Conservation (phyloP, 1,140 invertebrate genomes). For the Caenorhabditis remanei region DNA sequence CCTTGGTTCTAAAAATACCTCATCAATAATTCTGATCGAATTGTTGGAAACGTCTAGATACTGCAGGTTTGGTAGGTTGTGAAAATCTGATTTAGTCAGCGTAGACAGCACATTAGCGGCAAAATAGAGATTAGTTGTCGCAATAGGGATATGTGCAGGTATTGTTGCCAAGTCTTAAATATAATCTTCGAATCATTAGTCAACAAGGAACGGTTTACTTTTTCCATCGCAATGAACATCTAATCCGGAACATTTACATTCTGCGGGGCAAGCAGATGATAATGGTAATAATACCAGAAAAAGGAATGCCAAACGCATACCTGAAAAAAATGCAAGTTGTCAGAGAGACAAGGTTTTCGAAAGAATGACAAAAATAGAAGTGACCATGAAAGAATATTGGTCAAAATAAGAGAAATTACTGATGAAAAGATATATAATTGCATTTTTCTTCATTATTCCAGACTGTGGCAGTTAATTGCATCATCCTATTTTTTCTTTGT, state of each 20-base stretch:
- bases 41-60: conserved; percentile 3
- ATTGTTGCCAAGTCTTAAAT: background rate
- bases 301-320: conserved; percentile 7
- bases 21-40: conserved; percentile 22
- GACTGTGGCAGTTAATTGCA: background rate
- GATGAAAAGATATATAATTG: conserved; percentile 3
- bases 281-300: background rate
- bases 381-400: background rate
- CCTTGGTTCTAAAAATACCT: background rate
- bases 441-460: background rate
- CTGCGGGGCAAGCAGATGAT: background rate
- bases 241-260: conserved; percentile 14
- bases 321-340: background rate
- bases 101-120: background rate
- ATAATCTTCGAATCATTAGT: no score
- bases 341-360: background rate
- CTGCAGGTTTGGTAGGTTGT: conserved; percentile 1
- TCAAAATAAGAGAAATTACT: background rate
- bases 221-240: conserved; percentile 48
- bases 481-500: background rate
- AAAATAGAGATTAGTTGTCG: conserved; percentile 29
- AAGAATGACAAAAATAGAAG: background rate
- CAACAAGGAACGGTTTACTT: background rate
- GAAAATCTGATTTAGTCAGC: background rate
- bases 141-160: conserved; percentile 1